Percentiles rank a stretch among this genome's conserved stretches.
phyloP scores from a whole-genome alignment of 2,888 invertebrate genomes.

The Anodontia alba region DNA sequence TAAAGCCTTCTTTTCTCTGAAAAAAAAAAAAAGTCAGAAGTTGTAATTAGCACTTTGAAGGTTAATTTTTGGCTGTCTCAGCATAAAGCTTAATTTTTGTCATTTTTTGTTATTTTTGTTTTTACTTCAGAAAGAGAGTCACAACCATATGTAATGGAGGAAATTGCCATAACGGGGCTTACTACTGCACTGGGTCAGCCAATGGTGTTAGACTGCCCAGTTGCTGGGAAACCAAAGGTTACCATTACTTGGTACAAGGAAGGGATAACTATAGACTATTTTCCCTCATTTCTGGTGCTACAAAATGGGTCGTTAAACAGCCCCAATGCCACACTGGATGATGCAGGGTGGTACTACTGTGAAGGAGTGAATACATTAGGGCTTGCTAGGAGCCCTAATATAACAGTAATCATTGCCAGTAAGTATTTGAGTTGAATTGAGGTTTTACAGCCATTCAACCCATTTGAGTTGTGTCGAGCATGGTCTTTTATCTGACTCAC shows the following conservation, averaged over 20 bases:
- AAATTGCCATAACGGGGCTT: conserved; percentile 43
- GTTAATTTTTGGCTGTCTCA: too few species aligned
- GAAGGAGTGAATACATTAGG: conserved; percentile 73
- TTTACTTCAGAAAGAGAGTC: conserved; percentile 55
- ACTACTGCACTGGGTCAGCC: conserved; percentile 63
- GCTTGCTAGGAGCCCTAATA: conserved; percentile 53
- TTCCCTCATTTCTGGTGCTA: conserved; percentile 42
- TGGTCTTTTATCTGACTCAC: too few species aligned
- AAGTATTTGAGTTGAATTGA: conserved; percentile 38
- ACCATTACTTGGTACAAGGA: conserved; percentile 71
- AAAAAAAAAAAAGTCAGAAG: too few species aligned
- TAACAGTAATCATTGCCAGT: conserved; percentile 75
- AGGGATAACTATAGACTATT: conserved; percentile 51
- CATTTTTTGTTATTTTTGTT: too few species aligned
- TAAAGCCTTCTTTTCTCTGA: too few species aligned
- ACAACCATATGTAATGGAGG: conserved; percentile 61
- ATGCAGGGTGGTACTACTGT: conserved; percentile 76
- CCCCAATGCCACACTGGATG: conserved; percentile 39
- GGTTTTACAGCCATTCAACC: too few species aligned
- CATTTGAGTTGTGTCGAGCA: too few species aligned
- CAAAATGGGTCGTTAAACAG: conserved; percentile 74
- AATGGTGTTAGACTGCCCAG: conserved; percentile 71
- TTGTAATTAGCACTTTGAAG: too few species aligned
- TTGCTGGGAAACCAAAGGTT: conserved; percentile 73
- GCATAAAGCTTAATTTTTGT: too few species aligned